Percentiles rank a stretch among this genome's conserved stretches.
Conservation (phyloP, 2,888 invertebrate genomes). For the Dolichomitus sp. region DNA sequence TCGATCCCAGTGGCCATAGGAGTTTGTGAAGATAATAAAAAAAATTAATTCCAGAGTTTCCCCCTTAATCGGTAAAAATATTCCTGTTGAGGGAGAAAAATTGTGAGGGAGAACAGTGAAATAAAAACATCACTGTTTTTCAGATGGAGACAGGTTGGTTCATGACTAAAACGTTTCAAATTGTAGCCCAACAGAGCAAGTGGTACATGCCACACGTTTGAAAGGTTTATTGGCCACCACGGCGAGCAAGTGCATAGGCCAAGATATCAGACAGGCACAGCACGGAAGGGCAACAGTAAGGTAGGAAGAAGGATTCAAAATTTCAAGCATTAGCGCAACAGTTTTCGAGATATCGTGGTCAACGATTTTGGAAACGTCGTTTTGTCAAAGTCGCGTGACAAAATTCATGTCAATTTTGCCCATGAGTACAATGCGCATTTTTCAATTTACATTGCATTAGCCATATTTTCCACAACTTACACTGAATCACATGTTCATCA, state of each 20-base stretch:
- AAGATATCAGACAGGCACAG: slow-evolving; percentile 26
- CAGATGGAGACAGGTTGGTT: not conserved
- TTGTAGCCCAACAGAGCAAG: slow-evolving; percentile 15
- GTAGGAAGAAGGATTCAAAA: too few relatives aligned
- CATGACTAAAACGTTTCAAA: slow-evolving; percentile 43
- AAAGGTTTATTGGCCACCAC: slow-evolving; percentile 58
- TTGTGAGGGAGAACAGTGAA: not conserved
- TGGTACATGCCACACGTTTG: slow-evolving; percentile 21
- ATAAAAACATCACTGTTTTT: slow-evolving; percentile 9
- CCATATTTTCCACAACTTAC: too few relatives aligned
- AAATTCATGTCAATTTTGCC: too few relatives aligned
- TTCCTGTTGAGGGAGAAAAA: not conserved
- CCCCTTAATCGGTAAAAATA: not conserved
- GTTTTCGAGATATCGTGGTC: too few relatives aligned
- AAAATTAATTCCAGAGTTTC: not conserved
- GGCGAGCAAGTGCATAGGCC: slow-evolving; percentile 7
- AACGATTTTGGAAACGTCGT: too few relatives aligned
- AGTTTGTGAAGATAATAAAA: not conserved
- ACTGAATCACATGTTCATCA: too few relatives aligned
- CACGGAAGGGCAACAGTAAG: too few relatives aligned
- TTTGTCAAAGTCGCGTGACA: too few relatives aligned
- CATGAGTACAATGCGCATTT: too few relatives aligned
- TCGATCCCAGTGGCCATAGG: not conserved
- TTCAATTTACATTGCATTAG: too few relatives aligned
- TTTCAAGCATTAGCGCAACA: too few relatives aligned